A percentile compares a stretch with the other conserved stretches of the same genome.
phyloP scores from a whole-genome alignment of 2,888 invertebrate genomes.

The Aphidius colemani region DNA sequence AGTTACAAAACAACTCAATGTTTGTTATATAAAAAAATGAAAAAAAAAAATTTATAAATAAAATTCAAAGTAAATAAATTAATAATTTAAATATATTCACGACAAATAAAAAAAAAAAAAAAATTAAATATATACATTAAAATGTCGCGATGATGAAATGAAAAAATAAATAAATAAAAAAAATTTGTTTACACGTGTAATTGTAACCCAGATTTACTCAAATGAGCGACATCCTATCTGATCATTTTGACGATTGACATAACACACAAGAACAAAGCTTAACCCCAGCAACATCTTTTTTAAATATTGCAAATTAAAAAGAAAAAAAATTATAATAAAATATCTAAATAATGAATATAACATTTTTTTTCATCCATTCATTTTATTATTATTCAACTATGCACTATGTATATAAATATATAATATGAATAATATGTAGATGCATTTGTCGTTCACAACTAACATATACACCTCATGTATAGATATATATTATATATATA shows the following conservation, averaged over 20 bases:
- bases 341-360: too few relatives aligned
- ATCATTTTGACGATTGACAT: background rate
- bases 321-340: too few relatives aligned
- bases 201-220: constrained; percentile 55
- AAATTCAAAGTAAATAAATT: too few relatives aligned
- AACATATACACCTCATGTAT: constrained; percentile 1
- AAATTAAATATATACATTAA: constrained; percentile 13
- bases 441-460: background rate
- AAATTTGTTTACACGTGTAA: background rate
- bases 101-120: background rate
- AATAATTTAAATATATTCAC: background rate
- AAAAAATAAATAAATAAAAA: constrained; percentile 1
- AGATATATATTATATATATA: background rate
- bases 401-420: background rate
- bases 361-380: background rate
- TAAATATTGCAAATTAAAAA: too few relatives aligned
- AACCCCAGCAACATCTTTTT: too few relatives aligned
- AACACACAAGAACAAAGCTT: too few relatives aligned
- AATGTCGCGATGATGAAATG: background rate
- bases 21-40: too few relatives aligned
- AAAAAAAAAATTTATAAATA: too few relatives aligned
- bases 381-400: background rate
- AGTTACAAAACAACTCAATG: background rate
- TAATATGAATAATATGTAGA: background rate
- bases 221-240: constrained; percentile 55